Percentiles rank a stretch among this genome's conserved stretches.
Evolutionary conservation across 1,140 invertebrate genomes (phyloP).

Genomic region (Mycetomoellerius zeteki): DNA sequence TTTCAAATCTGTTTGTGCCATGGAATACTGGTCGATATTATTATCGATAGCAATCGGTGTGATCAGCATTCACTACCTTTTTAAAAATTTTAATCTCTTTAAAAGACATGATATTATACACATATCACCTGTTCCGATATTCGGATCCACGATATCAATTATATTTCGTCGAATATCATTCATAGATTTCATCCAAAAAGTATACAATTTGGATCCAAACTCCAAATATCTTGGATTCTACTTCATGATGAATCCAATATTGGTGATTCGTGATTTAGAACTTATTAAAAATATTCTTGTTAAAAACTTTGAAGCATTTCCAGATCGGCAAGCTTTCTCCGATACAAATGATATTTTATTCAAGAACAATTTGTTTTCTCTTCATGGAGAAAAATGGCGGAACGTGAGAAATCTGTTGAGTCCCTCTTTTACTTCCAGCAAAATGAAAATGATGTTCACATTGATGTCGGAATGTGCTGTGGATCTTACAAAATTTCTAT

Average conservation of each 20-base stretch:
- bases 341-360: conserved; percentile 76
- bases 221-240: conserved; percentile 73
- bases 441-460: conserved; percentile 77
- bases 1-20: not conserved
- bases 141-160: conserved; percentile 46
- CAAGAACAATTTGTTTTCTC: conserved; percentile 77
- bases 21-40: conserved; percentile 30
- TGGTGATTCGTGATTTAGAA: conserved; percentile 82
- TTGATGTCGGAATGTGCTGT: conserved; percentile 70
- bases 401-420: conserved; percentile 77
- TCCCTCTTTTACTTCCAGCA: conserved; percentile 80
- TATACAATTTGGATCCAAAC: conserved; percentile 55
- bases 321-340: conserved; percentile 80
- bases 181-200: not conserved
- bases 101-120: conserved; percentile 66
- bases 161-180: conserved; percentile 13
- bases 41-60: conserved; percentile 38
- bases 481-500: conserved; percentile 50
- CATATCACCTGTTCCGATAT: conserved; percentile 59
- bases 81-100: conserved; percentile 63
- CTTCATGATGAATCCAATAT: conserved; percentile 67
- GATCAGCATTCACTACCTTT: conserved; percentile 32
- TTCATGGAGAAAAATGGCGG: conserved; percentile 80
- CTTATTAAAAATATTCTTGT: conserved; percentile 77
- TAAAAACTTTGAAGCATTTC: conserved; percentile 80